Percentiles rank a stretch among this genome's conserved stretches.
These are phyloP conservation scores for Asarcornis scutulata DNA, from an alignment of 2,113 vertebrate species.

Conservation along the genomic window DNA sequence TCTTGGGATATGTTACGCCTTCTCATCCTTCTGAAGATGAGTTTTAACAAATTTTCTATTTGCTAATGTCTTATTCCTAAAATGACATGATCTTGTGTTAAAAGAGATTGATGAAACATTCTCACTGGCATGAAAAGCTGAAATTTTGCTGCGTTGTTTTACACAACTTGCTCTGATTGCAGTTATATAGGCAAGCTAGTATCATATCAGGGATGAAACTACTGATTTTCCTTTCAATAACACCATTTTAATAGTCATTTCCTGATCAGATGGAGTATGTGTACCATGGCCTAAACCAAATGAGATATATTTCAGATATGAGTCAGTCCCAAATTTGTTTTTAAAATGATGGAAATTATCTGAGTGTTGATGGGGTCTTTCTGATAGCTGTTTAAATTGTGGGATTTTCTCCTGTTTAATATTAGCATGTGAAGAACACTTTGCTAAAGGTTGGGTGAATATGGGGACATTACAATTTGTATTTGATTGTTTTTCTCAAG, in stretches of 20 bases:
- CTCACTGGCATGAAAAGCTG: neutral
- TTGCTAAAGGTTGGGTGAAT: neutral
- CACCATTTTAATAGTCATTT: neutral
- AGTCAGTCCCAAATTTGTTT: neutral
- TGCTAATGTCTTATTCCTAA: neutral
- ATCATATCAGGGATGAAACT: neutral
- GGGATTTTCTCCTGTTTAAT: neutral
- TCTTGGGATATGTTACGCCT: neutral
- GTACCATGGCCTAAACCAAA: rapidly evolving
- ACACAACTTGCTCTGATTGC: neutral
- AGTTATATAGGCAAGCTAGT: neutral
- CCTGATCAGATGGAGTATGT: neutral
- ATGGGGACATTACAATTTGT: neutral
- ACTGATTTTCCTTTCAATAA: neutral
- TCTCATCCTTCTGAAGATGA: neutral
- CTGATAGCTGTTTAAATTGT: neutral
- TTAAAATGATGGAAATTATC: neutral
- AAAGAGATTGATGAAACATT: neutral
- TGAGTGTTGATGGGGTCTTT: neutral
- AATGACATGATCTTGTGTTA: neutral
- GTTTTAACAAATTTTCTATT: neutral
- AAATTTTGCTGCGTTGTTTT: neutral
- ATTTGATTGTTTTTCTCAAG: neutral
- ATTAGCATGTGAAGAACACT: neutral
- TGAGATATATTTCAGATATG: neutral